phyloP scores from a whole-genome alignment of 2,888 invertebrate species.

The Eucera pruinosa region DNA sequence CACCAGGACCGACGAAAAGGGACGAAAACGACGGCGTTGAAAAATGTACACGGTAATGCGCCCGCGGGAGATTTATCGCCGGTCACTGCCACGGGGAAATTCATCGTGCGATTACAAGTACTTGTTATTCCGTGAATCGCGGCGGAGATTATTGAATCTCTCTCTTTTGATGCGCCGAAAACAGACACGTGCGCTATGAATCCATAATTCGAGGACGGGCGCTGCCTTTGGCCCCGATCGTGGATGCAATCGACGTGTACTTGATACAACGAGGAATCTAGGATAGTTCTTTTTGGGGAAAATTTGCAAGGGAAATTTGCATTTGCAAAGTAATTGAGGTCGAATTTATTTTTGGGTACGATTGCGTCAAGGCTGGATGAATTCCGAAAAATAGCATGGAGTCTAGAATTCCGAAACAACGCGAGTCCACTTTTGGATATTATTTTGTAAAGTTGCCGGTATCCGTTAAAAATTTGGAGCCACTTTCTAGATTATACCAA shows the following conservation, averaged over 20 bases:
- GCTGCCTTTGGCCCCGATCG: background rate
- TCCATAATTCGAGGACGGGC: conserved; percentile 20
- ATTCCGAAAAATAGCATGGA: background rate
- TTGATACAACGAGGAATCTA: background rate
- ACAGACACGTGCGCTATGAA: conserved; percentile 22
- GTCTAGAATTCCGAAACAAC: background rate
- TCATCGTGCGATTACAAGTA: conserved; percentile 56
- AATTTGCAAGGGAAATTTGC: conserved; percentile 23
- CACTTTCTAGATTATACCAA: no score
- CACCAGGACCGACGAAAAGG: conserved; percentile 26
- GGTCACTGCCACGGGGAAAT: conserved; percentile 53
- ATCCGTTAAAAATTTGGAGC: no score
- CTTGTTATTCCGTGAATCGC: conserved; percentile 63
- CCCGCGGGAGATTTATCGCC: conserved; percentile 58
- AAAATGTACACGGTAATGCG: conserved; percentile 63
- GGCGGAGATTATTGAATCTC: conserved; percentile 51
- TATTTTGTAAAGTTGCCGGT: no score
- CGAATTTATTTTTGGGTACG: background rate
- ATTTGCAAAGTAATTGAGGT: conserved; percentile 1
- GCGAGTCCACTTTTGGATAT: no score
- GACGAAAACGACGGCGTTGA: conserved; percentile 60
- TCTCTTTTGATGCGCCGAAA: conserved; percentile 50
- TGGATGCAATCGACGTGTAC: background rate
- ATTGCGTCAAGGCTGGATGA: background rate
- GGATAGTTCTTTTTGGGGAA: conserved; percentile 9